phyloP scores from a whole-genome alignment of 2,888 invertebrate species.

The Hylaea fasciaria region DNA sequence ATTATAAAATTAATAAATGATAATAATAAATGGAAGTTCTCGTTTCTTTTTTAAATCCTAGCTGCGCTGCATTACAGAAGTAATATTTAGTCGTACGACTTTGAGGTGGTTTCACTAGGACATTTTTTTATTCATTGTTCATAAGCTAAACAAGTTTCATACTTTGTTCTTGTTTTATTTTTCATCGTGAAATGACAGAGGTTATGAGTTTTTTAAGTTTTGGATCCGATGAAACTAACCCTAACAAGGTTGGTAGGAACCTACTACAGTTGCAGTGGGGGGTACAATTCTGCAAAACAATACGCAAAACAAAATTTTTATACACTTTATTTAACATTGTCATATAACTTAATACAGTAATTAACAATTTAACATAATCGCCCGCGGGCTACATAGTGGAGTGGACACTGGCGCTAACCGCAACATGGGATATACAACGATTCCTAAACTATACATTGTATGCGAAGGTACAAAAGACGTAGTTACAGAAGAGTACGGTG shows the following conservation, averaged over 20 bases:
- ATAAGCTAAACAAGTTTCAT: too few relatives aligned
- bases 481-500: constrained; percentile 6
- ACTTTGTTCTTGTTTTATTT: too few relatives aligned
- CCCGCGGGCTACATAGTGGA: constrained; percentile 53
- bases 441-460: constrained; percentile 11
- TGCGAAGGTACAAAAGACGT: constrained; percentile 16
- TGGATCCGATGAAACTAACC: too few relatives aligned
- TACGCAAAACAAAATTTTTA: constrained; percentile 42
- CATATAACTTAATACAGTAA: constrained; percentile 76
- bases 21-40: constrained; percentile 62
- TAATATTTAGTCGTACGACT: too few relatives aligned
- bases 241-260: too few relatives aligned
- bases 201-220: too few relatives aligned
- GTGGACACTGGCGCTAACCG: constrained; percentile 62
- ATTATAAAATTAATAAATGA: constrained; percentile 80
- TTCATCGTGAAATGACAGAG: too few relatives aligned
- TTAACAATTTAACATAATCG: constrained; percentile 70
- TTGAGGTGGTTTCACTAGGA: too few relatives aligned
- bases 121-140: too few relatives aligned
- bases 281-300: constrained; percentile 7
- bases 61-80: neutral
- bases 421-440: constrained; percentile 45
- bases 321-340: constrained; percentile 81
- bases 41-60: constrained; percentile 51
- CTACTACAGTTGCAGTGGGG: too few relatives aligned